Percentiles rank a stretch among this genome's conserved stretches.
Evolutionary conservation across 2,113 vertebrate genomes (phyloP).

Genomic region (Aphelocoma coerulescens): DNA sequence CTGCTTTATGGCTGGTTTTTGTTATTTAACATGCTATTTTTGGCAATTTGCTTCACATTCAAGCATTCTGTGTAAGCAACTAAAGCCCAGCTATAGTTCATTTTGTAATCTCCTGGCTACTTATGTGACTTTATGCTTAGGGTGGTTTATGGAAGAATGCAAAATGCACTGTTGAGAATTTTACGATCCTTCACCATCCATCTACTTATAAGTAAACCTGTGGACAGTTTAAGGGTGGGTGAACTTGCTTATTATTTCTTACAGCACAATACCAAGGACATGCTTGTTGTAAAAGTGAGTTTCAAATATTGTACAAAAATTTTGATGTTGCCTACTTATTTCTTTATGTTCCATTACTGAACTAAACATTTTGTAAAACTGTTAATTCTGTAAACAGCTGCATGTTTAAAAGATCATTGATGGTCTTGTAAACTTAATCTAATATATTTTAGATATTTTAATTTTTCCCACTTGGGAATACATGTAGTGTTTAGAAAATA

Average conservation of each 20-base stretch:
- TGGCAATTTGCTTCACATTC: slow-evolving; percentile 72
- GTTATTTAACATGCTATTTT: slow-evolving; percentile 79
- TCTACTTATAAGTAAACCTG: slow-evolving; percentile 72
- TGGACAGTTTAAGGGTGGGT: slow-evolving; percentile 73
- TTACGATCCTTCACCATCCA: slow-evolving; percentile 68
- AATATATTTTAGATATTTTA: slow-evolving; percentile 87
- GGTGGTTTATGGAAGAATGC: slow-evolving; percentile 68
- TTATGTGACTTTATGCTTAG: slow-evolving; percentile 66
- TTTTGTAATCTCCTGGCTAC: slow-evolving; percentile 75
- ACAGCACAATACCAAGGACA: slow-evolving; percentile 82
- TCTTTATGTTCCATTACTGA: slow-evolving; percentile 76
- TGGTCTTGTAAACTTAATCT: slow-evolving; percentile 82
- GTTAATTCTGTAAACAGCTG: slow-evolving; percentile 86
- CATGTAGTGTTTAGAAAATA: slow-evolving; percentile 79
- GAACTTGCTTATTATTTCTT: slow-evolving; percentile 70
- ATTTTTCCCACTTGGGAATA: slow-evolving; percentile 81
- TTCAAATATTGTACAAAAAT: slow-evolving; percentile 74
- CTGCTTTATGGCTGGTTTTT: slow-evolving; percentile 80
- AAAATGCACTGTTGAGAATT: slow-evolving; percentile 72
- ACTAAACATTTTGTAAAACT: slow-evolving; percentile 80
- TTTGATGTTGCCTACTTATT: slow-evolving; percentile 72
- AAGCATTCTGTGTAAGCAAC: slow-evolving; percentile 65
- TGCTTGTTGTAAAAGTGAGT: slow-evolving; percentile 76
- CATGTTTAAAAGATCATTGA: slow-evolving; percentile 86
- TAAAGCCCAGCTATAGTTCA: slow-evolving; percentile 72